Evolutionary conservation across 1,140 invertebrate species (phyloP).

Genomic region (Heliconius hewitsoni): DNA sequence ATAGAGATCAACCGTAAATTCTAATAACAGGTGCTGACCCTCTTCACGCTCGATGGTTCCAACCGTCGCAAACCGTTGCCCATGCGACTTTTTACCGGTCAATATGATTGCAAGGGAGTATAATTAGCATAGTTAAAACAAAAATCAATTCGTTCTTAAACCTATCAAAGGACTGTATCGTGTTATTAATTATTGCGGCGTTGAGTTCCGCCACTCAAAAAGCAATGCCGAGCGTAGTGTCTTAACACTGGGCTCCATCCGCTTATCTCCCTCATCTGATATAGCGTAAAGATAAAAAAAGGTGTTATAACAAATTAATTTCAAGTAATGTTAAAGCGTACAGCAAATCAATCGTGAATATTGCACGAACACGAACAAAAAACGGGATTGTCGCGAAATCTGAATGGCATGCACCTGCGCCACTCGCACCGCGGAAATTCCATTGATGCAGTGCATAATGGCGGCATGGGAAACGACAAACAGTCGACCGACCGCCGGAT

Average conservation of each 20-base stretch:
- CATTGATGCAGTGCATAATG: conserved; percentile 48
- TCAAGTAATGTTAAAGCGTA: neutral
- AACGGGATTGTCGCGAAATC: conserved; percentile 39
- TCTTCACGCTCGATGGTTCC: conserved; percentile 63
- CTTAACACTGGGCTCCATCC: too few species aligned
- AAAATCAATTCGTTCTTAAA: neutral
- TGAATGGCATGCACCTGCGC: conserved; percentile 45
- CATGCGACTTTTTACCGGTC: conserved; percentile 50
- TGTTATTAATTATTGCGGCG: too few species aligned
- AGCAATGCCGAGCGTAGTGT: too few species aligned
- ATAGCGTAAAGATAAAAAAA: neutral
- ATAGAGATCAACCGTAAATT: conserved; percentile 23
- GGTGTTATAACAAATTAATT: neutral
- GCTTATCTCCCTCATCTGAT: too few species aligned
- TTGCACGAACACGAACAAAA: conserved; percentile 30
- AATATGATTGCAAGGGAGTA: conserved; percentile 31
- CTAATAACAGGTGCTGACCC: conserved; percentile 60
- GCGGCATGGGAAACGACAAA: conserved; percentile 38
- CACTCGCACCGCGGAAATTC: conserved; percentile 44
- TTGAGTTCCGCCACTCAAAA: too few species aligned
- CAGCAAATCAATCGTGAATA: conserved; percentile 15
- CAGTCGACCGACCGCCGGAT: conserved; percentile 24
- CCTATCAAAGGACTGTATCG: neutral
- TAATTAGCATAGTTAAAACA: conserved; percentile 23
- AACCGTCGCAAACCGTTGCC: conserved; percentile 66